These are phyloP conservation scores for Ypsolopha sequella DNA, from an alignment of 2,888 invertebrate species.

Conservation along the genomic window DNA sequence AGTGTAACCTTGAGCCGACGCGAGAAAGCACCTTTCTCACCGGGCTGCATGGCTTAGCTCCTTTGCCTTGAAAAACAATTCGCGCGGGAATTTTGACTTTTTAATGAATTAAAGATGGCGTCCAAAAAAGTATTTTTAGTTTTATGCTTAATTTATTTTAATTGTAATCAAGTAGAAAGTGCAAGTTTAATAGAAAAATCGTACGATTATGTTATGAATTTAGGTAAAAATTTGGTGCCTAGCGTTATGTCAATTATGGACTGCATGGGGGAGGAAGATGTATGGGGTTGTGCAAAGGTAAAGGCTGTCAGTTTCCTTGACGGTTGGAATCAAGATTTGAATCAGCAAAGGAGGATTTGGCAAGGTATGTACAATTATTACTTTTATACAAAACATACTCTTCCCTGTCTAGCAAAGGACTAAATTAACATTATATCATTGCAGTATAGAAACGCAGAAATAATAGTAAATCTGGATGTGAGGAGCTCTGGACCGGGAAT, in stretches of 20 bases:
- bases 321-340: slow-evolving; percentile 41
- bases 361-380: slow-evolving; percentile 33
- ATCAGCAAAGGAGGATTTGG: slow-evolving; percentile 46
- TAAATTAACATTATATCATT: too few species aligned
- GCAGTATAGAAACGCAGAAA: too few species aligned
- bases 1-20: slow-evolving; percentile 37
- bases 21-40: slow-evolving; percentile 19
- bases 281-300: slow-evolving; percentile 67
- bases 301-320: slow-evolving; percentile 66
- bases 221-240: slow-evolving; percentile 54
- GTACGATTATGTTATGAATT: slow-evolving; percentile 49
- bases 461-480: too few species aligned
- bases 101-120: slow-evolving; percentile 28
- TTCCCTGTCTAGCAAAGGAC: too few species aligned
- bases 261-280: slow-evolving; percentile 60
- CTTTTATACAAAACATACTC: too few species aligned
- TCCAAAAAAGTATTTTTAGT: slow-evolving; percentile 15
- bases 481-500: too few species aligned
- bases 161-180: slow-evolving; percentile 30
- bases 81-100: slow-evolving; percentile 14
- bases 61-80: slow-evolving; percentile 14
- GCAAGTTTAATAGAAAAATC: slow-evolving; percentile 43
- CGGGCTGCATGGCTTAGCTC: slow-evolving; percentile 1
- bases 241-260: slow-evolving; percentile 65
- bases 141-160: slow-evolving; percentile 14